phyloP scores from a whole-genome alignment of 2,113 vertebrate species.

The Pedetes capensis region DNA sequence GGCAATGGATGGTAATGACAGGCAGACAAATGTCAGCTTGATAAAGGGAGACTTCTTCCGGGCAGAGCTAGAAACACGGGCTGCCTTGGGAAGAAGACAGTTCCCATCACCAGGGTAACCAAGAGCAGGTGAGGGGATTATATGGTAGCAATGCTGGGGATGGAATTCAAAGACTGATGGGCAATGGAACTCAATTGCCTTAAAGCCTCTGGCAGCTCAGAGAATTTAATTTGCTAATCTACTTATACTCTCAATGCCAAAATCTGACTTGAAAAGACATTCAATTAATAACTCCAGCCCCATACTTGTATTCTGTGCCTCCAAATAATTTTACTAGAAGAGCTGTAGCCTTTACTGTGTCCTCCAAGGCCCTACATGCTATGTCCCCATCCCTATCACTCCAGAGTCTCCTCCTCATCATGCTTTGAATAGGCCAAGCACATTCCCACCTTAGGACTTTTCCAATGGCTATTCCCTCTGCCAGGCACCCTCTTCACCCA shows the following conservation, averaged over 20 bases:
- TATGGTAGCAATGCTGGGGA: background rate
- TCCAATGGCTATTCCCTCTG: background rate
- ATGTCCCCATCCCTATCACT: too few species aligned
- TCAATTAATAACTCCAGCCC: background rate
- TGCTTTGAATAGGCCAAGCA: background rate
- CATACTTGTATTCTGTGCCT: background rate
- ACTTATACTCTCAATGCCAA: background rate
- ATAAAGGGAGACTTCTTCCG: background rate
- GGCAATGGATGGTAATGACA: conserved; percentile 20
- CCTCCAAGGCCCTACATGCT: background rate
- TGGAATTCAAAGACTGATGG: background rate
- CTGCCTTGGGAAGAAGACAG: background rate
- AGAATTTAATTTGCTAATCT: background rate
- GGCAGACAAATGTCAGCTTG: background rate
- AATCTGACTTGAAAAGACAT: background rate
- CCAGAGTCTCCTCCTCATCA: background rate
- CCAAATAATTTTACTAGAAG: background rate
- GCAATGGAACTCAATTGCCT: background rate
- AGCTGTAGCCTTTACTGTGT: background rate
- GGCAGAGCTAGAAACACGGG: background rate
- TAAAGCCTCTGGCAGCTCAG: background rate
- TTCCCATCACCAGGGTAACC: background rate
- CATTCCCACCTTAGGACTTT: background rate
- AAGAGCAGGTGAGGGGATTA: background rate
- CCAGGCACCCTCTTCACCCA: background rate